A percentile compares a stretch with the other conserved stretches of the same genome.
These are phyloP conservation scores for Phaedon cochleariae DNA, from an alignment of 2,888 invertebrate genomes.

Conservation along the genomic window DNA sequence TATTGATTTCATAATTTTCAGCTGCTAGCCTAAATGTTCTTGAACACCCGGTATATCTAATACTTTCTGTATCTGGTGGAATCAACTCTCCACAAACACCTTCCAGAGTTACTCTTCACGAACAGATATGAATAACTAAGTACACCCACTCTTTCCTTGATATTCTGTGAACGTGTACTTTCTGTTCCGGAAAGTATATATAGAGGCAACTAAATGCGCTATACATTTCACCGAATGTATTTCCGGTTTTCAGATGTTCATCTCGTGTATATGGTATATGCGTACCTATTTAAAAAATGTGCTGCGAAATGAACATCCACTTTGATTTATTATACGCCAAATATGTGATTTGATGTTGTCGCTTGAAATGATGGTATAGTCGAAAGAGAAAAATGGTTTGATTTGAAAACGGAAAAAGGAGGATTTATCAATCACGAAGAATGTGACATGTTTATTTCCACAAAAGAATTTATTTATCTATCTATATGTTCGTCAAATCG, in stretches of 20 bases:
- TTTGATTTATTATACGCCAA: not conserved
- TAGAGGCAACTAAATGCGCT: constrained; percentile 40
- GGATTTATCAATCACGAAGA: not conserved
- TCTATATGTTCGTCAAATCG: not conserved
- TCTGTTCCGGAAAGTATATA: constrained; percentile 15
- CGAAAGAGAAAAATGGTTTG: not conserved
- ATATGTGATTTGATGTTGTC: not conserved
- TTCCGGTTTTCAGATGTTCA: constrained; percentile 51
- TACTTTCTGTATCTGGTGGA: no score
- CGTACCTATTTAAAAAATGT: constrained; percentile 19
- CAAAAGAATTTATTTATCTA: not conserved
- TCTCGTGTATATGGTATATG: constrained; percentile 26
- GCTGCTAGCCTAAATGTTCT: no score
- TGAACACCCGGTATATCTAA: no score
- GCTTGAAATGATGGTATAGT: not conserved
- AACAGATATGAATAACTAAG: no score
- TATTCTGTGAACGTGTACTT: not conserved
- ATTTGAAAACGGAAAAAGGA: not conserved
- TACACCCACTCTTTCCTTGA: no score
- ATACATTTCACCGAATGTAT: constrained; percentile 49
- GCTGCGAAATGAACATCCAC: not conserved
- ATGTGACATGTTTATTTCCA: not conserved
- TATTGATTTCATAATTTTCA: no score
- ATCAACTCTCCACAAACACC: no score
- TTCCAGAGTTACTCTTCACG: no score